These are phyloP conservation scores for Chaenodraco wilsoni DNA, from an alignment of 2,797 vertebrate genomes.

Conservation along the genomic window DNA sequence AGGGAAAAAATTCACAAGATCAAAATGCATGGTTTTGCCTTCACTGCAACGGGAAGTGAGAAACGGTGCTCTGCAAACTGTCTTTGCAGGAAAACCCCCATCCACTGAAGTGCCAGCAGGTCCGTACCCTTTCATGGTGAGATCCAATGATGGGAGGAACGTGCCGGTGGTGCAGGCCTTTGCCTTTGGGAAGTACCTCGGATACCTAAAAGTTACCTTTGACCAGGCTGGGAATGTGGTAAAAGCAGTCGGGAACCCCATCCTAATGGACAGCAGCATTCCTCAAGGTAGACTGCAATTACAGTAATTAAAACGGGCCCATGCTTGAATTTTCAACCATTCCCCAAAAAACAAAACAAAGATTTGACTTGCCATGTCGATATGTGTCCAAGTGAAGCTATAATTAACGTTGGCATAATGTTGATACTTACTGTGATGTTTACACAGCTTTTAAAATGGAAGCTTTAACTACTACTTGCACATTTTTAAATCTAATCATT, in stretches of 20 bases:
- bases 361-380: too few relatives aligned
- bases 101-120: slow-evolving; percentile 87
- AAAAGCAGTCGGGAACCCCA: slow-evolving; percentile 88
- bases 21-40: not conserved
- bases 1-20: not conserved
- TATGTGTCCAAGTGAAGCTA: not conserved
- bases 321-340: not conserved
- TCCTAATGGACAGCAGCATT: slow-evolving; percentile 87
- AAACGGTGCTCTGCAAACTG: not conserved
- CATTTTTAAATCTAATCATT: not conserved
- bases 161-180: slow-evolving; percentile 94
- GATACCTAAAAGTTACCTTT: slow-evolving; percentile 89
- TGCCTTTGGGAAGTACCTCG: slow-evolving; percentile 94
- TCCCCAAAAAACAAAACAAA: too few relatives aligned
- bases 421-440: not conserved
- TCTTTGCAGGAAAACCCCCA: slow-evolving; percentile 82
- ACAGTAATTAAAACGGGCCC: not conserved
- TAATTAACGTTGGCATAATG: not conserved
- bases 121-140: slow-evolving; percentile 87
- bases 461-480: not conserved
- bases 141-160: slow-evolving; percentile 82
- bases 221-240: slow-evolving; percentile 86
- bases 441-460: not conserved
- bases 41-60: slow-evolving; percentile 11
- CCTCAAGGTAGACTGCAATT: slow-evolving; percentile 82